phyloP scores from a whole-genome alignment of 2,113 vertebrate species.

The Scopus umbretta region DNA sequence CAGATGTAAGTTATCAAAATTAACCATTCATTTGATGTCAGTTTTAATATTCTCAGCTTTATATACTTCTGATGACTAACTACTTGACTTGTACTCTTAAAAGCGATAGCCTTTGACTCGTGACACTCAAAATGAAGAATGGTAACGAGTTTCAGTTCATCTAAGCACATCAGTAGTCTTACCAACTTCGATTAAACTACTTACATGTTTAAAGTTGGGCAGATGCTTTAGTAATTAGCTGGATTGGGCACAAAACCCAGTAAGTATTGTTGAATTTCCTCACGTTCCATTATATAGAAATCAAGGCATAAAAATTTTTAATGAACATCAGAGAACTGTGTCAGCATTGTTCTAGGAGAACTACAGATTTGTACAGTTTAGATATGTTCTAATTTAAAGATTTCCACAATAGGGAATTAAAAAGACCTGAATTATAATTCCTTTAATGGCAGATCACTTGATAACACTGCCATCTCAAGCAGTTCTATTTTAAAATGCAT shows the following conservation, averaged over 20 bases:
- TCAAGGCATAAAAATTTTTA: slow-evolving; percentile 64
- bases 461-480: slow-evolving; percentile 54
- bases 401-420: slow-evolving; percentile 62
- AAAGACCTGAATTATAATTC: slow-evolving; percentile 67
- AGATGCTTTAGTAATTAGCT: slow-evolving; percentile 1
- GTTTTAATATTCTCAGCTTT: not conserved
- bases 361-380: slow-evolving; percentile 58
- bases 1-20: slow-evolving; percentile 17
- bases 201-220: not conserved
- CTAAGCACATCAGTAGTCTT: not conserved
- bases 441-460: slow-evolving; percentile 62
- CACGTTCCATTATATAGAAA: slow-evolving; percentile 36
- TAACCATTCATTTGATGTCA: not conserved
- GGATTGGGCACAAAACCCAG: not conserved
- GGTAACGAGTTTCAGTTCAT: not conserved
- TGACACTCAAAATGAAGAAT: not conserved
- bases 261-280: slow-evolving; percentile 2
- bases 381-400: slow-evolving; percentile 65
- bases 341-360: slow-evolving; percentile 62
- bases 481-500: slow-evolving; percentile 59
- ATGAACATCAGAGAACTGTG: slow-evolving; percentile 61
- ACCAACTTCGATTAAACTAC: not conserved
- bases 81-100: not conserved
- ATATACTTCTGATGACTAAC: not conserved
- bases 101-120: not conserved